Conservation (phyloP, 1,140 invertebrate genomes). For the Rhynchophorus ferrugineus region DNA sequence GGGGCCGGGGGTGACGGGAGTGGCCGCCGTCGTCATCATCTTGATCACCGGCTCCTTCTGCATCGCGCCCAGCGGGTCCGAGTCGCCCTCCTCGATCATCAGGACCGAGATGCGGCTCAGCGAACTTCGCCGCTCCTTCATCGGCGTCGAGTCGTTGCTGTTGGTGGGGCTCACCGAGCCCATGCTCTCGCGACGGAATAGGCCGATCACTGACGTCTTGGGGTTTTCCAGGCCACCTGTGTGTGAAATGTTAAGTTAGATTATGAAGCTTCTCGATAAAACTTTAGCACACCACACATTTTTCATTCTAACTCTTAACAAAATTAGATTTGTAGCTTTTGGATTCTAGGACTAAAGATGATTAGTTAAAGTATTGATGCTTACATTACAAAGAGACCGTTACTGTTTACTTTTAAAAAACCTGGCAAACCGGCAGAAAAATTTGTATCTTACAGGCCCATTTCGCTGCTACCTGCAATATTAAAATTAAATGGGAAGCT, state of each 20-base stretch:
- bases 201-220: slow-evolving; percentile 63
- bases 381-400: no score
- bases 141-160: slow-evolving; percentile 41
- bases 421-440: no score
- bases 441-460: no score
- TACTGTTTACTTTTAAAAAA: no score
- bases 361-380: no score
- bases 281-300: no score
- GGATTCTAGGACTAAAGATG: no score
- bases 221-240: slow-evolving; percentile 60
- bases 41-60: slow-evolving; percentile 42
- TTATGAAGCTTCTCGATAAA: no score
- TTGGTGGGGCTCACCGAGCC: slow-evolving; percentile 46
- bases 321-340: neutral
- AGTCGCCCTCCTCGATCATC: slow-evolving; percentile 47
- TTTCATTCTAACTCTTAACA: no score
- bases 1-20: slow-evolving; percentile 20
- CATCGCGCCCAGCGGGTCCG: slow-evolving; percentile 49
- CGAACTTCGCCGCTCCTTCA: slow-evolving; percentile 38
- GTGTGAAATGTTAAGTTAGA: no score
- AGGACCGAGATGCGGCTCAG: slow-evolving; percentile 42
- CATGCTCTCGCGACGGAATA: slow-evolving; percentile 58
- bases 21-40: slow-evolving; percentile 1
- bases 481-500: no score
- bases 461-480: no score